Percentiles rank a stretch among this genome's conserved stretches.
Evolutionary conservation across 2,888 invertebrate genomes (phyloP).

Genomic region (Teleogryllus oceanicus): DNA sequence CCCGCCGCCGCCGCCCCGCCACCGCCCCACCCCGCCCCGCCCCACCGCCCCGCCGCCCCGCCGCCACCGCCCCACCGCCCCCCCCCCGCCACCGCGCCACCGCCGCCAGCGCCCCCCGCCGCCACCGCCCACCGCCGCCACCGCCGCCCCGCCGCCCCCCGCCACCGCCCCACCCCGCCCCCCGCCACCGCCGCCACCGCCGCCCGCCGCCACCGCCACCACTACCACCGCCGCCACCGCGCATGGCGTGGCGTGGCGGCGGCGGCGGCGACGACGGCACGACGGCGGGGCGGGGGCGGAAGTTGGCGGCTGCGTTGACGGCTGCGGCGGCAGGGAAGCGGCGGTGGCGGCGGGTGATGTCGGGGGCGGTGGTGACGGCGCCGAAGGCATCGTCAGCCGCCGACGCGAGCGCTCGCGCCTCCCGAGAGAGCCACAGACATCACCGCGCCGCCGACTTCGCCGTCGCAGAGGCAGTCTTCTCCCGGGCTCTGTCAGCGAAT

Average conservation of each 20-base stretch:
- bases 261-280: no score
- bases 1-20: background rate
- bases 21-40: no score
- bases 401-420: background rate
- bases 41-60: background rate
- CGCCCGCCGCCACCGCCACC: background rate
- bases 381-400: constrained; percentile 18
- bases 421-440: no score
- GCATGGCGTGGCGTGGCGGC: background rate
- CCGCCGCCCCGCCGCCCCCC: background rate
- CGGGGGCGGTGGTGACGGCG: background rate
- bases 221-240: background rate
- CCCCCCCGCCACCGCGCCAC: background rate
- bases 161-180: background rate
- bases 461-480: no score
- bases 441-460: no score
- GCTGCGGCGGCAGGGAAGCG: no score
- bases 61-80: background rate
- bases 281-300: no score
- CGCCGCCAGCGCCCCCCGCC: no score
- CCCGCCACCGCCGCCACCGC: background rate
- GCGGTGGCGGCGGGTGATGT: no score
- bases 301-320: no score
- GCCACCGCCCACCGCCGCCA: background rate
- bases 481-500: no score